Conservation (phyloP, 53 echinoderm and acorn worm species). For the Paracentrotus lividus region DNA sequence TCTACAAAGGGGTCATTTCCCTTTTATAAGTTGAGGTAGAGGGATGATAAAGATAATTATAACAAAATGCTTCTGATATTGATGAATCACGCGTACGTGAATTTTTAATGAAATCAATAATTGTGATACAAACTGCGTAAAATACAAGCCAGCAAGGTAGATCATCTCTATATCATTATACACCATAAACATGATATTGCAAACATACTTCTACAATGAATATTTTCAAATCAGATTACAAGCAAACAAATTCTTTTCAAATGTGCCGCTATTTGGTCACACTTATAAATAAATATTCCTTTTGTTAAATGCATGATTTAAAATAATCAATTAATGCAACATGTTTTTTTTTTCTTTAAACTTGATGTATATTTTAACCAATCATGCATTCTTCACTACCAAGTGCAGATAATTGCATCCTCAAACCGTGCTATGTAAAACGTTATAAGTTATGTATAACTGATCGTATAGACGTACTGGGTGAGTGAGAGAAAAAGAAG, state of each 20-base stretch:
- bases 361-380: background rate
- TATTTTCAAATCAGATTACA: background rate
- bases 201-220: background rate
- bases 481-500: too few relatives aligned
- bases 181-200: background rate
- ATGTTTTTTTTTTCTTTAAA: background rate
- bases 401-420: background rate
- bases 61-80: background rate
- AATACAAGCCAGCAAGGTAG: constrained; percentile 54
- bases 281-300: background rate
- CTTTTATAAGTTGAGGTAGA: too few relatives aligned
- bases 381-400: background rate
- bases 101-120: constrained; percentile 44
- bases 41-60: background rate
- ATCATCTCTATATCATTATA: constrained; percentile 19
- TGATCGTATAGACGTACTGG: too few relatives aligned
- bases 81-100: background rate
- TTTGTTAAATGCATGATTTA: background rate
- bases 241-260: background rate
- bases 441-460: too few relatives aligned
- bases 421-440: too few relatives aligned
- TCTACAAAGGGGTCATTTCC: too few relatives aligned
- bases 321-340: background rate
- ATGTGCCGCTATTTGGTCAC: background rate
- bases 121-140: constrained; percentile 65